Evolutionary conservation across 2,888 invertebrate genomes (phyloP).

Genomic region (Ceraclea dissimilis): DNA sequence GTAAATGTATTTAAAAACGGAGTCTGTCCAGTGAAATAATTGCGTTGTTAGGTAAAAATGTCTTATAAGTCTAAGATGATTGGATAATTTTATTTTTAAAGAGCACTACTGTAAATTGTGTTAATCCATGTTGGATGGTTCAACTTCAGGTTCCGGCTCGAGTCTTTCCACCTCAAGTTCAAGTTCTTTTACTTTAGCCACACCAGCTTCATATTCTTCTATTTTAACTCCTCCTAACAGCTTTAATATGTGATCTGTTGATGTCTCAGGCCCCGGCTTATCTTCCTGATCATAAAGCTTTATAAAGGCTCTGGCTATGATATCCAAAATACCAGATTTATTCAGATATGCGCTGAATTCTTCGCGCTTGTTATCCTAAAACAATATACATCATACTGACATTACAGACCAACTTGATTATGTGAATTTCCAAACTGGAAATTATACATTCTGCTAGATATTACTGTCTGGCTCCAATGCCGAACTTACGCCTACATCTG

Average conservation of each 20-base stretch:
- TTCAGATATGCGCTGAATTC: constrained; percentile 84
- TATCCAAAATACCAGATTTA: constrained; percentile 81
- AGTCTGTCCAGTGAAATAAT: too few relatives aligned
- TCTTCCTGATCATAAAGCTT: constrained; percentile 82
- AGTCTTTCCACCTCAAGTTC: constrained; percentile 33
- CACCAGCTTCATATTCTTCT: constrained; percentile 54
- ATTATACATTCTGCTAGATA: constrained; percentile 3
- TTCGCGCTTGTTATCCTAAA: constrained; percentile 55
- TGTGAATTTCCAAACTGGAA: background rate
- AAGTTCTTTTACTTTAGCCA: constrained; percentile 52
- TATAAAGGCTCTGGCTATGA: constrained; percentile 75
- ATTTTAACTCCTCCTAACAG: constrained; percentile 40
- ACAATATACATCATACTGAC: background rate
- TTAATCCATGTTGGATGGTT: too few relatives aligned
- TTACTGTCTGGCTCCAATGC: too few relatives aligned
- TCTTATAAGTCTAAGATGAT: too few relatives aligned
- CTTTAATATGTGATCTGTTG: constrained; percentile 61
- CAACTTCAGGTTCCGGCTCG: background rate
- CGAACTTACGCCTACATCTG: too few relatives aligned
- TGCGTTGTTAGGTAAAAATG: too few relatives aligned
- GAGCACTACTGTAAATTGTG: too few relatives aligned
- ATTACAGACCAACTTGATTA: background rate
- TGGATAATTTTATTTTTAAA: too few relatives aligned
- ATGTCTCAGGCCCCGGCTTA: constrained; percentile 68
- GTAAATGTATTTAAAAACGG: too few relatives aligned